phyloP scores from a whole-genome alignment of 2,888 invertebrate genomes.

The Caenorhabditis sp. region DNA sequence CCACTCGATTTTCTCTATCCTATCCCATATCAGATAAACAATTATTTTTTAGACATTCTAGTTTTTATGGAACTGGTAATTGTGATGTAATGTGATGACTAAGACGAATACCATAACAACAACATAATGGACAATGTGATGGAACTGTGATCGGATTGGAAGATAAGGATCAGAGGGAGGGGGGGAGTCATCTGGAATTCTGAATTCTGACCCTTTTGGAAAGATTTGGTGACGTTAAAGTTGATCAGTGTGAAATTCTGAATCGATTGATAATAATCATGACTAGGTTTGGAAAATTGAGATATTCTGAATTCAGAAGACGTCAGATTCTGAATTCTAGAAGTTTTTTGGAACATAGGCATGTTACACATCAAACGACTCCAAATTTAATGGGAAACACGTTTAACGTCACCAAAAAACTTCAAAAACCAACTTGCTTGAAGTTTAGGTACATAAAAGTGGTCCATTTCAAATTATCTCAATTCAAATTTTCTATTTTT shows the following conservation, averaged over 20 bases:
- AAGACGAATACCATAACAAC: not conserved
- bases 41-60: not conserved
- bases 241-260: not conserved
- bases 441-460: constrained; percentile 81
- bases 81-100: not conserved
- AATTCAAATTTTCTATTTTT: no score
- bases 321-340: not conserved
- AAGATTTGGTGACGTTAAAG: no score
- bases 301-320: not conserved
- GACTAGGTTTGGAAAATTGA: not conserved
- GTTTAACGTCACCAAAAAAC: not conserved
- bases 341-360: not conserved
- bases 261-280: not conserved
- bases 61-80: not conserved
- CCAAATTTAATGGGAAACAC: not conserved
- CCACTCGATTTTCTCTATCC: not conserved
- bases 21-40: not conserved
- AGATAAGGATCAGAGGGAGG: not conserved
- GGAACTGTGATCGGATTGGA: not conserved
- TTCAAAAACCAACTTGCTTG: constrained; percentile 71
- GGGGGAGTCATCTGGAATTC: no score
- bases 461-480: constrained; percentile 77
- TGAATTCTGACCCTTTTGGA: no score
- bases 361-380: not conserved
- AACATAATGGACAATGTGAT: not conserved